Base-by-base conservation (phyloP, 1,140 invertebrate species). In the Drosophila obscura region DNA sequence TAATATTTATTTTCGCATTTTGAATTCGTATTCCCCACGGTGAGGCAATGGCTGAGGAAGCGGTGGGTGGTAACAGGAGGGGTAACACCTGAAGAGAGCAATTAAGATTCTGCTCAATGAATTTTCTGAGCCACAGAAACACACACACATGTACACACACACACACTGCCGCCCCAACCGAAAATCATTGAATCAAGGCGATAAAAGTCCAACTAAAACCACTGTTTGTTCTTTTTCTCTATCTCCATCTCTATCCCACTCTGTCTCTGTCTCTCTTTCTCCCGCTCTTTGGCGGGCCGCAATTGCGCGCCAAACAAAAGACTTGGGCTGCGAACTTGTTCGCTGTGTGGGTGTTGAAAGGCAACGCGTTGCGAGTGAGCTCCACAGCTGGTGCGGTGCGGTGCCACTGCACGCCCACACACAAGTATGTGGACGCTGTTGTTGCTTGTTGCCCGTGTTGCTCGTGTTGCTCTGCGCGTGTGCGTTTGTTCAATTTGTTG, bases 271-370 rank as follows among this genome's bases (percentile, higher is more conserved):
- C 24, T 26, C 26, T 5, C 26, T 26, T 50, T 76, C 65, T 77
- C 59, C 59, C 63, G 68, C 51, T 44, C 60, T 63, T 41, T 39
- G 35, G 35, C 35, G 35, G 35, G 35, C 35, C n/a, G 15, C 41
- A 71, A 75, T 66, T 74, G 72, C 72, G 71, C 82, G 82, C 82
- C 82, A 87, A 87, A 88, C 83, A 87, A 87, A 87, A 87, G 83
- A 88, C 83, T 88, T 87, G 59, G 66, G 67, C 76, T 64, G 56
- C 83, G 81, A 88, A 88, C 83, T 88, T 88, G 83, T 88, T 88
- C 62, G 84, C 41, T 56, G 83, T 57, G 83, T 88, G 83, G 83
- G 83, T 60, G 83, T 88, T 85, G 77, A 74, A 79, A 82, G 65
- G 80, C 77, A 79, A 59, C 76, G 76, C 75, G 75, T 73, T 80